phyloP scores from a whole-genome alignment of 2,113 vertebrate species.

The Hippocampus barbouri region DNA sequence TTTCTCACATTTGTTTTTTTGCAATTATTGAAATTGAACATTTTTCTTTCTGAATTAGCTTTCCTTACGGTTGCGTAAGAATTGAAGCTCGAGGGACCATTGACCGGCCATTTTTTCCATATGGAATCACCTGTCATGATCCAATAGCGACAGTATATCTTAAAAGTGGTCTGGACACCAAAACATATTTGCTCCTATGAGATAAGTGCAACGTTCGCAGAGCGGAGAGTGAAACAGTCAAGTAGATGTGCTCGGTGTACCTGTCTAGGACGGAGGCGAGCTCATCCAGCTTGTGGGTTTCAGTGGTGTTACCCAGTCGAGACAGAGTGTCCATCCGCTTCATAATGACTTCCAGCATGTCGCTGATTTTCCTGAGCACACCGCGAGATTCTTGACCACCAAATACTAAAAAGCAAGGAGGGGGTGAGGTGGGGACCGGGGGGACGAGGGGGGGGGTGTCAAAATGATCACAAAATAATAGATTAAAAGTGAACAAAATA shows the following conservation, averaged over 20 bases:
- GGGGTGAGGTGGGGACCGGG: neutral
- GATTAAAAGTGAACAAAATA: neutral
- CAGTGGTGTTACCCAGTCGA: constrained; percentile 82
- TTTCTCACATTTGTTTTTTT: neutral
- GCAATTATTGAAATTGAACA: no score
- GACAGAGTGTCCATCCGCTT: constrained; percentile 88
- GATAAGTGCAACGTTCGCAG: neutral
- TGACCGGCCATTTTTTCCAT: neutral
- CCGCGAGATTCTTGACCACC: constrained; percentile 85
- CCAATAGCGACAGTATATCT: no score
- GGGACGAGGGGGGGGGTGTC: neutral
- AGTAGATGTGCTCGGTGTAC: constrained; percentile 61
- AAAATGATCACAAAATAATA: neutral
- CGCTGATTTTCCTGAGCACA: constrained; percentile 88
- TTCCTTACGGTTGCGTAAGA: no score
- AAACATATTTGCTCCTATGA: neutral
- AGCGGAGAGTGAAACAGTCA: neutral
- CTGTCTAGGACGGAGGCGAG: constrained; percentile 79
- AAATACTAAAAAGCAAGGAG: constrained; percentile 68
- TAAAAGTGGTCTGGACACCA: neutral
- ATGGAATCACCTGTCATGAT: neutral
- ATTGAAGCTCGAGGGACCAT: neutral
- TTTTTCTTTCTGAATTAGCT: no score
- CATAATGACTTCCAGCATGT: constrained; percentile 92
- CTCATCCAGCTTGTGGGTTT: constrained; percentile 76